Base-by-base conservation (phyloP, 2,888 invertebrate genomes). In the Melanchra persicariae region DNA sequence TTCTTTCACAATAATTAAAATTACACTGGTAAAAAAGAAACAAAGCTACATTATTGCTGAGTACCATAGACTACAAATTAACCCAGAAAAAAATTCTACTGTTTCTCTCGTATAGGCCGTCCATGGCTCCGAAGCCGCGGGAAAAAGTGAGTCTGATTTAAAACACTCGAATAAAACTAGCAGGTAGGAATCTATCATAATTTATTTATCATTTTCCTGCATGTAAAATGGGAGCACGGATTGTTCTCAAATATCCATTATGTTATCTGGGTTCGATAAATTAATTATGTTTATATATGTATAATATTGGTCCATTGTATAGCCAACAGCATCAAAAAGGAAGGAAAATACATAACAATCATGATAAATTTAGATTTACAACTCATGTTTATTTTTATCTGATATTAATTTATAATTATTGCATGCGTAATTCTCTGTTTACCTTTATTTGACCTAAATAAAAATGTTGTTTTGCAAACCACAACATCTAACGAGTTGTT, bases 261-360 rank as follows among this genome's bases (percentile, higher is more conserved):
- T 4, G 10, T 47, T 45, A 74, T 30, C 52, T 10, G 15, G 7
- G 40, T 51, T 17, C 22, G 12, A 73, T 51, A 60, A 34, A 61
- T 61, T 19, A 43, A 37, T 34, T 34, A 52, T n/a, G n/a, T n/a
- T n/a, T n/a, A n/a, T n/a, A n/a, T n/a, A n/a, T n/a, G n/a, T n/a
- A n/a, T n/a, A n/a, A n/a, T 19, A 30, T 40, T 30, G 55, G 66
- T 43, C 17, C 40, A 60, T 30, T 57, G 10, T 19, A 65, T 26
- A 57, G 22, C 30, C 30, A 30, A 1, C 52, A 54, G 10, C 47
- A 43, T 76, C 24, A 17, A 58, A 51, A 60, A 10, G 74, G 70
- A 70, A 77, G 74, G 74, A 74, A 74, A 77, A 70, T 30, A 43
- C n/a, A n/a, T 43, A 22, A 55, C 12, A 49, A n/a, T 54, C 17